phyloP scores from a whole-genome alignment of 2,797 vertebrate species.

The Sebastes paucispinis region DNA sequence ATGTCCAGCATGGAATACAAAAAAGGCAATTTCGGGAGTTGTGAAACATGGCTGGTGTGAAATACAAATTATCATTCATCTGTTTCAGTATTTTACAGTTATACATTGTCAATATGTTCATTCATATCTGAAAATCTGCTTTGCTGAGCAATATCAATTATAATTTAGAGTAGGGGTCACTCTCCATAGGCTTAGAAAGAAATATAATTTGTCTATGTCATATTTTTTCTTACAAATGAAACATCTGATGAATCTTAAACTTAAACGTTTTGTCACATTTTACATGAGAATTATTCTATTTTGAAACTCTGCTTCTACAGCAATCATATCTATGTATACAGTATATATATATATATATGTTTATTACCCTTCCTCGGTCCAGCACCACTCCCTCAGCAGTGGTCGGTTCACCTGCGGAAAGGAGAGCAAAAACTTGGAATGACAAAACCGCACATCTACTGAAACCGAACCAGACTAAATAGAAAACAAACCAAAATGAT shows the following conservation, averaged over 20 bases:
- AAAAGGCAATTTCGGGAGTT: neutral
- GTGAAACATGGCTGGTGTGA: neutral
- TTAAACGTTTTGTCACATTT: neutral
- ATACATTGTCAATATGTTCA: neutral
- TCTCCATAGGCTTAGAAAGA: neutral
- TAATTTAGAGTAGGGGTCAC: neutral
- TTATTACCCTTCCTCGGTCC: constrained; percentile 72
- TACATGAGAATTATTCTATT: neutral
- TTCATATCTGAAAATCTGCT: neutral
- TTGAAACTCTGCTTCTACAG: neutral
- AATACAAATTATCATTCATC: neutral
- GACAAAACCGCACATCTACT: neutral
- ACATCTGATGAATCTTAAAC: neutral
- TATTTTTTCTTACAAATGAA: neutral
- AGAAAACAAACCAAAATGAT: neutral
- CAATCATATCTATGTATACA: neutral
- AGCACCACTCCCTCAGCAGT: constrained; percentile 71
- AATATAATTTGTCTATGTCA: neutral
- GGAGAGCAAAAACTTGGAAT: neutral
- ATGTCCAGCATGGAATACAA: neutral
- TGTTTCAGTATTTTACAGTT: neutral
- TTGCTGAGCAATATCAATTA: neutral
- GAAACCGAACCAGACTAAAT: neutral
- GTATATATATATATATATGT: neutral
- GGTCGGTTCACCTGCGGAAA: constrained; percentile 66